These are phyloP conservation scores for Cephus nigrinus DNA, from an alignment of 2,888 invertebrate species.

Conservation along the genomic window DNA sequence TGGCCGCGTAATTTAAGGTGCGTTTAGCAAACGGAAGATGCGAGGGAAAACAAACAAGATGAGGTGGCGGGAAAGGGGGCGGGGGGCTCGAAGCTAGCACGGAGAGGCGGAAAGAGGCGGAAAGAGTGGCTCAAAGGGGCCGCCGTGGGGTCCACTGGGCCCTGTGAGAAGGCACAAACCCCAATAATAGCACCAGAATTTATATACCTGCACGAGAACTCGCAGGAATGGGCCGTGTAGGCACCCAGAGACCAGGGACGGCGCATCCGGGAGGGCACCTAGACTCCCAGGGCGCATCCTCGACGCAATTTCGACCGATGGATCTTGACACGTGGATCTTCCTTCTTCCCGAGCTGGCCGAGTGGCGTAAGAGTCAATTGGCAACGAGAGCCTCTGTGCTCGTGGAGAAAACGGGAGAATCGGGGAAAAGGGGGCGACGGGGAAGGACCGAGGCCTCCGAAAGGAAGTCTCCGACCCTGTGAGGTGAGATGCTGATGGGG, in stretches of 20 bases:
- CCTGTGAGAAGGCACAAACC: constrained; percentile 61
- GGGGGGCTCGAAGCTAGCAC: constrained; percentile 28
- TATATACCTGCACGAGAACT: constrained; percentile 64
- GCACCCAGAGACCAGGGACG: constrained; percentile 10
- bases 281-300: too few relatives aligned
- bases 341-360: too few relatives aligned
- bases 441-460: too few relatives aligned
- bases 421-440: too few relatives aligned
- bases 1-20: constrained; percentile 63
- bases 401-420: too few relatives aligned
- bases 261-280: neutral
- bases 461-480: too few relatives aligned
- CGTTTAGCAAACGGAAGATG: constrained; percentile 63
- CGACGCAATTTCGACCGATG: too few relatives aligned
- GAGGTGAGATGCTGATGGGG: constrained; percentile 17
- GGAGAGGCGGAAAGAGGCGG: constrained; percentile 38
- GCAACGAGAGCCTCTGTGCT: too few relatives aligned
- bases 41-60: constrained; percentile 63
- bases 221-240: constrained; percentile 49
- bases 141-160: constrained; percentile 52
- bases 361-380: too few relatives aligned
- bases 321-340: too few relatives aligned
- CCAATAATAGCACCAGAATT: constrained; percentile 66
- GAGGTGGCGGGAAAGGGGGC: constrained; percentile 30
- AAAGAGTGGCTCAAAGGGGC: constrained; percentile 54